Evolutionary conservation across 2,113 vertebrate species (phyloP), one percentile per base, ranked within the genome.

Genomic region (Oncorhynchus masou): DNA sequence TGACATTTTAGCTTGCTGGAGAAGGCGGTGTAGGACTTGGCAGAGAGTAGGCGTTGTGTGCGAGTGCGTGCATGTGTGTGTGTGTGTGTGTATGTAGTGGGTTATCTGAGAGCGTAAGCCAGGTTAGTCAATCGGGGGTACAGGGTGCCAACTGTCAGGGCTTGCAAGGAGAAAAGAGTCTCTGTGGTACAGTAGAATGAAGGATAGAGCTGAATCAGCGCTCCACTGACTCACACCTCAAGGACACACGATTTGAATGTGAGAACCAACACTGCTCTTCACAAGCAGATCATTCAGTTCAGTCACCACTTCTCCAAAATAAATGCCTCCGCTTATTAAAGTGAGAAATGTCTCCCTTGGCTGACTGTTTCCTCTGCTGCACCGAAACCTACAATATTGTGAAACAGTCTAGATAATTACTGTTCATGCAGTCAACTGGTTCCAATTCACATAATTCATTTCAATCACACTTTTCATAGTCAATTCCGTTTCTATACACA

Each of bases 111-210:
- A 19, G 70, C 24, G 48, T 27, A 29, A 73, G 74, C 66, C 70
- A 81, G 74, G 70, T 69, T 81, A 81, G 71, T 74, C 84, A 81
- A 77, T 78, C 78, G 73, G 84, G 76, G 82, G 60, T 80, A 75
- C 83, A 70, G 78, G 68, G 68, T 87, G 79, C 75, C 87, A 90
- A 76, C 86, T 85, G 82, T 86, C 80, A 81, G 73, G 76, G 72
- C 20, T 65, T 73, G 73, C 75, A 76, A 74, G 62, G 62, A 86
- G 81, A 89, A 80, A 83, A 79, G 79, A 89, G 73, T 9, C 24
- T n/a, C 65, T 67, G 25, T 67, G 2, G 65, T 22, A 29, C 22
- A 7, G n/a, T 16, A 67, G 39, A 4, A 15, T 25, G 65, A 5
- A 25, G 65, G 16, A 24, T 8, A 67, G 65, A 67, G n/a, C 66